Base-by-base conservation (phyloP, 2,888 invertebrate genomes). In the Monopis laevigella region DNA sequence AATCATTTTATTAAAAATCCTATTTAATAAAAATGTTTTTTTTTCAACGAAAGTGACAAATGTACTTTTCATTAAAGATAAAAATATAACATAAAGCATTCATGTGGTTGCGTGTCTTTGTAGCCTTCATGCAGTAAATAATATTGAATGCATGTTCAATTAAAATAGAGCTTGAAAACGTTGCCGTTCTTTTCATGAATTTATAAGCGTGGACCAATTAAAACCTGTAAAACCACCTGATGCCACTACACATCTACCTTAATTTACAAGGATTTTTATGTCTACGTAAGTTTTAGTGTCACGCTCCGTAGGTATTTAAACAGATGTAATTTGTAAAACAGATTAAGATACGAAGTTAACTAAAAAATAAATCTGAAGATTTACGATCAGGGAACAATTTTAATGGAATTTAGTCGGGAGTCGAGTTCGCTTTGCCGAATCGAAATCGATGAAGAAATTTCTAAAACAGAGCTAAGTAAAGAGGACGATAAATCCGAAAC, bases 401-500 rank as follows among this genome's bases (percentile, higher is more conserved):
- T 36, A 36, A 21, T 36, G 36, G 36, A 36, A 36, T 36, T 21
- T 16, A 21, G 13, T 16, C 36, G 36, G 21, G 36, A 36, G 21
- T 36, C 10, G 36, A 17, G 36, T 36, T 19, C 36, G 21, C 36
- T 36, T 21, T 21, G 36, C n/a, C 19, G 36, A 36, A 21, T 12
- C 36, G 36, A 21, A 36, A 36, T 36, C 36, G 36, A 36, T 21
- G 36, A 36, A 36, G 36, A 36, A 36, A 36, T 21, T 36, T 36
- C 36, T 36, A 36, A 36, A 36, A 36, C 36, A 36, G 36, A 36
- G 21, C 36, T 36, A 36, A 36, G 36, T 36, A 36, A 36, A 21
- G 36, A 19, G 21, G 21, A 36, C 36, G 17, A 36, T 36, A 36
- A 36, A 36, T 36, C 21, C 21, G 18, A 11, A 13, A 13, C 36